Base-by-base conservation (phyloP, 2,888 invertebrate species). In the Nezara viridula region DNA sequence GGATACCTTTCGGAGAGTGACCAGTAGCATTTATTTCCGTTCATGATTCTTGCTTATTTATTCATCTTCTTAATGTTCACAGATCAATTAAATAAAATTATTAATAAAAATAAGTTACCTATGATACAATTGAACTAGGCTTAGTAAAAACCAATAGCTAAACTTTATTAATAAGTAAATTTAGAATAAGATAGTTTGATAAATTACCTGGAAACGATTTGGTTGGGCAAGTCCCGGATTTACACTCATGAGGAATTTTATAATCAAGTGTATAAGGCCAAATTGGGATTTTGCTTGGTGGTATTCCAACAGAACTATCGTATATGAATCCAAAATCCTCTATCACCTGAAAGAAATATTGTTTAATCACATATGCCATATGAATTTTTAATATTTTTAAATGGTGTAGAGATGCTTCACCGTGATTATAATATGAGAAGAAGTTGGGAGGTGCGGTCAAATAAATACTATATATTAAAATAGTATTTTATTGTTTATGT, bases 241-340 rank as follows among this genome's bases (percentile, higher is more conserved):
- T 97, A 93, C 98, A 98, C 93, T 98, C 98, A 92, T 98, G 98
- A 2, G 98, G 96, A 92, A 98, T 97, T 94, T 97, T 97, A 93
- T 96, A 98, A 93, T 98, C 98, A 81, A 98, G 94, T 0, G 98
- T 98, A 93, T 98, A 98, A 0, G 98, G 98, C 98, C 98, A 98
- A 89, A 97, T 95, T 21, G 98, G 98, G 32, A 96, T 94, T 88
- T 95, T 94, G 19, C 95, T 93, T 19, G 97, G 96, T 0, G 98
- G 97, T 88, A 96, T 96, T 89, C 97, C 97, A 91, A 98, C 95
- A 5, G 98, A 98, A 92, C 98, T 98, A 93, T 98, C 98, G 93
- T 98, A 98, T 92, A 97, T 96, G 93, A 96, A 98, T 14, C 97
- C 97, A 92, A 97, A 98, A 93, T 98, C 98, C 94, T 97, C 96